phyloP scores from a whole-genome alignment of 2,113 vertebrate genomes.

The Hemiprocne comata region DNA sequence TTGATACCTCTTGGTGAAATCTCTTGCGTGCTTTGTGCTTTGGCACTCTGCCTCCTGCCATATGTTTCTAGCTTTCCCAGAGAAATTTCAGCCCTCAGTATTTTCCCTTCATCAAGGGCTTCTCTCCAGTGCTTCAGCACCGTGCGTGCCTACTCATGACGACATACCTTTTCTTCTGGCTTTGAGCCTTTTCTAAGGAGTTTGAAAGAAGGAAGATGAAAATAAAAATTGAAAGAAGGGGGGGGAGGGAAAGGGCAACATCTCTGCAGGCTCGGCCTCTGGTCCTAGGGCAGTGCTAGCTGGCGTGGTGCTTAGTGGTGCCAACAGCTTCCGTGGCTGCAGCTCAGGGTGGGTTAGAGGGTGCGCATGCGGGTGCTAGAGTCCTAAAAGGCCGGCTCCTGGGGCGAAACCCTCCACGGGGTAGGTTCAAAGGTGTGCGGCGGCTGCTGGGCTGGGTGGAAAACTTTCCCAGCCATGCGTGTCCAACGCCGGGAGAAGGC shows the following conservation, averaged over 20 bases:
- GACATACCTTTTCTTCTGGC: not conserved
- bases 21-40: not conserved
- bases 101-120: not conserved
- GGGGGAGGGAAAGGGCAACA: accelerated
- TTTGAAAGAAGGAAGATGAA: not conserved
- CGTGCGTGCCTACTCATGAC: too few species aligned
- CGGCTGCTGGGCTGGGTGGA: accelerated
- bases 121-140: not conserved
- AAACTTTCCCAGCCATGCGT: accelerated
- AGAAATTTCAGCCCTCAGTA: not conserved
- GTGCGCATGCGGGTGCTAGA: accelerated
- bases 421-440: accelerated
- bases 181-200: not conserved
- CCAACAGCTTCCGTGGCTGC: accelerated
- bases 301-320: not conserved
- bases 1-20: not conserved
- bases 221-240: accelerated
- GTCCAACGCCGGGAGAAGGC: too few species aligned
- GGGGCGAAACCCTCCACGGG: accelerated
- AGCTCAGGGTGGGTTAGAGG: too few species aligned
- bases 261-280: accelerated
- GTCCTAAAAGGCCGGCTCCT: accelerated
- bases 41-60: constrained; percentile 29
- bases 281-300: accelerated
- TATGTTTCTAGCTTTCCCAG: not conserved